Evolutionary conservation across 1,140 invertebrate genomes (phyloP).

Genomic region (Elysia chlorotica): DNA sequence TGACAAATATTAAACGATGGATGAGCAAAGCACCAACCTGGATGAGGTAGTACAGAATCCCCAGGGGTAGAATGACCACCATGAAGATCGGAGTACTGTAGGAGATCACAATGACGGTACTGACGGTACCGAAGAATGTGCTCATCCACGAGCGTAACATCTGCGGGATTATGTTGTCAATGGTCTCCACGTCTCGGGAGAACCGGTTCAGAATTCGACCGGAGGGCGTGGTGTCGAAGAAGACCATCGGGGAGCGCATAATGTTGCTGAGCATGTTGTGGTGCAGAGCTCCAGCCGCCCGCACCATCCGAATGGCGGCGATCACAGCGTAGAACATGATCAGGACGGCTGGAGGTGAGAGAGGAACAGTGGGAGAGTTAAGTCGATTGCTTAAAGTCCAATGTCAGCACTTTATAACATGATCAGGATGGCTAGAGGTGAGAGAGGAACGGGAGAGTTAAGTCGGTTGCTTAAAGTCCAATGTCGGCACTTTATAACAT

Average conservation of each 20-base stretch:
- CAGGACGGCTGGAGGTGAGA: conserved; percentile 39
- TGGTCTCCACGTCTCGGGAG: conserved; percentile 64
- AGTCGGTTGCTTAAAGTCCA: too few species aligned
- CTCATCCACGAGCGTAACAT: conserved; percentile 41
- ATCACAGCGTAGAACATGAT: conserved; percentile 37
- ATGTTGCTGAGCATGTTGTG: conserved; percentile 70
- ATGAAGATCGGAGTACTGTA: conserved; percentile 75
- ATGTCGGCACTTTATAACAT: too few species aligned
- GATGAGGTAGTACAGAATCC: conserved; percentile 86
- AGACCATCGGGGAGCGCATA: conserved; percentile 66
- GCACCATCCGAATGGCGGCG: conserved; percentile 47
- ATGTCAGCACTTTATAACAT: too few species aligned
- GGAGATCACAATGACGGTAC: conserved; percentile 34
- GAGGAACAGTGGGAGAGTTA: too few species aligned
- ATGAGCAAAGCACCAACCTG: conserved; percentile 61
- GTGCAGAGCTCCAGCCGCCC: conserved; percentile 78
- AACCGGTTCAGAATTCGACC: conserved; percentile 64
- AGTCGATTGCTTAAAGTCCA: too few species aligned
- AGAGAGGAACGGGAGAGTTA: too few species aligned
- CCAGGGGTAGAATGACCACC: conserved; percentile 81
- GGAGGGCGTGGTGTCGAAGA: conserved; percentile 71
- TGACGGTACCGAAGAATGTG: conserved; percentile 15
- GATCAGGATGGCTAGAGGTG: too few species aligned
- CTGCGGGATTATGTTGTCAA: conserved; percentile 51
- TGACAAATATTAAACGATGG: neutral